Base-by-base conservation (phyloP, 53 echinoderm and acorn worm species). In the Paelopatides confundens region DNA sequence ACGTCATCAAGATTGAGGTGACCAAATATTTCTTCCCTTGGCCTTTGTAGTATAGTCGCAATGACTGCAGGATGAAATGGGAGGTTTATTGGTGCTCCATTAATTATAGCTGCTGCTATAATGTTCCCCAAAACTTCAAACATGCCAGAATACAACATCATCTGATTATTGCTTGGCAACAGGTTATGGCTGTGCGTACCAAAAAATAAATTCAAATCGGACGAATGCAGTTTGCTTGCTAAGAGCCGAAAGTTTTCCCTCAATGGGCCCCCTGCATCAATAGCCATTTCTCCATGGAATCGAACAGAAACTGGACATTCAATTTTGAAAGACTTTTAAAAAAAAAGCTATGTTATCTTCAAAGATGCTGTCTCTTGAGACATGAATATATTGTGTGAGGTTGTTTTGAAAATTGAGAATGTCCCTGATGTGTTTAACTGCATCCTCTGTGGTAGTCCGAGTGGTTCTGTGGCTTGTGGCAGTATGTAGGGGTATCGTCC, bases 91-190 rank as follows among this genome's bases (percentile, higher is more conserved):
- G 65, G 65, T 0, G 32, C 65, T 2, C 28, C 65, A 43, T 71
- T 71, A 23, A 71, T 38, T 35, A 71, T 71, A 23, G 34, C 35
- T 33, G 71, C 35, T 1, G 71, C 13, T 35, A 69, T 34, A 31
- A 71, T 71, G 5, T 71, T 71, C 34, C 71, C 71, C 2, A 38
- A 23, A 14, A 71, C 71, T 23, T 71, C 71, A 38, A 36, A 71
- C 71, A 71, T 71, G 3, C 71, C 71, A 32, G 71, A 71, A 35
- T 71, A 71, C 6, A 71, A 23, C 23, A 71, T 33, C 71, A 71
- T 71, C 11, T 71, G 40, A 38, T 71, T 71, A 21, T 71, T 71
- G 23, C 71, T 71, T 3, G 71, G 71, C 15, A 71, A 35, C 31
- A 71, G 35, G 43, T 71, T 71, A 2, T 71, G 71, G 23, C 33